Conservation (phyloP, 2,797 vertebrate species). For the Leucoraja ocellata region DNA sequence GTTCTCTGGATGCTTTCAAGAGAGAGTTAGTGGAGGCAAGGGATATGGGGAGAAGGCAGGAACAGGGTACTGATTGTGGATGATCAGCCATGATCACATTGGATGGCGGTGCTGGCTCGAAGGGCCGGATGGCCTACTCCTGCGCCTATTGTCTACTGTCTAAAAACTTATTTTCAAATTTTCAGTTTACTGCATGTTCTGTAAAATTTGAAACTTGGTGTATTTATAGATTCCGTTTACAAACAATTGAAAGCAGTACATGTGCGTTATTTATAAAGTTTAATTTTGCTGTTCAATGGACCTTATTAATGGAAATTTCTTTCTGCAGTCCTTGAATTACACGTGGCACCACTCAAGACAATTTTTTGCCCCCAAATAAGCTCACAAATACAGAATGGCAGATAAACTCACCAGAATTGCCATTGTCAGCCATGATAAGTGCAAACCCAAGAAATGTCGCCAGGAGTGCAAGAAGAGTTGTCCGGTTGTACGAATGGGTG, state of each 20-base stretch:
- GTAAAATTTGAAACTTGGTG: not conserved
- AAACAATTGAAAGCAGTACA: not conserved
- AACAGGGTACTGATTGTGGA: too few relatives aligned
- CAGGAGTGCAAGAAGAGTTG: constrained; percentile 98
- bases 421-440: constrained; percentile 97
- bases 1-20: not conserved
- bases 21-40: too few relatives aligned
- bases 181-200: not conserved
- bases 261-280: not conserved
- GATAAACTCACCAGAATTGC: constrained; percentile 96
- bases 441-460: constrained; percentile 95
- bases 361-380: constrained; percentile 40
- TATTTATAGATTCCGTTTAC: not conserved
- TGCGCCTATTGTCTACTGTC: too few relatives aligned
- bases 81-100: too few relatives aligned
- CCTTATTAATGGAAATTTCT: constrained; percentile 12
- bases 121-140: too few relatives aligned
- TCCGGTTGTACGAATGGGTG: constrained; percentile 96
- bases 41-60: too few relatives aligned
- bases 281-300: not conserved
- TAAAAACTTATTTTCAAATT: not conserved
- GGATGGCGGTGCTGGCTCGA: too few relatives aligned
- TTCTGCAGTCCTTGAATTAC: constrained; percentile 47
- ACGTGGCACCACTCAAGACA: constrained; percentile 41
- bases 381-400: constrained; percentile 65